Evolutionary conservation across 1,140 invertebrate species (phyloP).

Genomic region (Campodea augens): DNA sequence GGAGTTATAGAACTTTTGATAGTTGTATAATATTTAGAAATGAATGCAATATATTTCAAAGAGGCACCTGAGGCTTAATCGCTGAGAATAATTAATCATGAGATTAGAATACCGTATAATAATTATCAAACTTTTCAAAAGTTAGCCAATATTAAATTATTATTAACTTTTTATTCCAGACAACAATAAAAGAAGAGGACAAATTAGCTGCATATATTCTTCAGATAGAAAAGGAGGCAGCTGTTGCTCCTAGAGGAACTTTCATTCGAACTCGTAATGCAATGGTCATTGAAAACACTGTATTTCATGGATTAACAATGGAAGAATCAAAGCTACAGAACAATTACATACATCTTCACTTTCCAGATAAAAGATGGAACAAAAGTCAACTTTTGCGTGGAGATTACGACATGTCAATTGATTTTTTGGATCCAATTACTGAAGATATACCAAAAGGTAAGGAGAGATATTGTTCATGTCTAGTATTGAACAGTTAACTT

Average conservation of each 20-base stretch:
- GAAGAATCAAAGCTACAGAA: not conserved
- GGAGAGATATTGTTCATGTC: no score
- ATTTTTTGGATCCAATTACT: not conserved
- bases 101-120: no score
- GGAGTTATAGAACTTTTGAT: no score
- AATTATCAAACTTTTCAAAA: no score
- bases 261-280: slow-evolving; percentile 43
- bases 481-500: no score
- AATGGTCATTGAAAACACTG: slow-evolving; percentile 38
- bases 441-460: not conserved
- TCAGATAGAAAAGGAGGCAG: slow-evolving; percentile 43
- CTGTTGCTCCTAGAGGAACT: slow-evolving; percentile 46
- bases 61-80: no score
- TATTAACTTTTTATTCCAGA: no score
- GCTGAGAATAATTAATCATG: no score
- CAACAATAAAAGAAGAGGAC: slow-evolving; percentile 54
- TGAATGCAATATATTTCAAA: no score
- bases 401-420: not conserved
- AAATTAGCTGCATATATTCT: slow-evolving; percentile 44
- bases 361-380: not conserved
- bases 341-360: not conserved
- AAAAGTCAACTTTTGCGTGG: not conserved
- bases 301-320: slow-evolving; percentile 38
- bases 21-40: no score
- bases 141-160: no score